Base-by-base conservation (phyloP, 2,797 vertebrate species). In the Enteromius unitaeniatus region DNA sequence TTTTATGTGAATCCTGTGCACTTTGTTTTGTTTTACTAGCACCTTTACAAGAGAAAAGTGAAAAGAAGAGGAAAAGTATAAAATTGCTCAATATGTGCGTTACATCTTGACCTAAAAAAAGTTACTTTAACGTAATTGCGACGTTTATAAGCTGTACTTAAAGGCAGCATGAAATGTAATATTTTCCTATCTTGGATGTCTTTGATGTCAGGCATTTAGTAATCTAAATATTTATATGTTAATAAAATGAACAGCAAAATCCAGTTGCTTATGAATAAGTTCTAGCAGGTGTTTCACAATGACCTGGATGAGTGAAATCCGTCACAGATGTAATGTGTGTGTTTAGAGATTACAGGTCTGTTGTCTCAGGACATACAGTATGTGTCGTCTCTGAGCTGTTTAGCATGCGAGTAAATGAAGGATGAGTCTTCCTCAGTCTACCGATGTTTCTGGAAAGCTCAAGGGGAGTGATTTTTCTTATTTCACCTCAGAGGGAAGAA, bases 381-480 rank as follows among this genome's bases (percentile, higher is more conserved):
- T 85, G 82, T 70, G 82, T 78, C 55, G n/a, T 85, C 75, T 74
- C 74, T 55, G 85, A 86, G 83, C 81, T 87, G 80, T 85, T 89
- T 86, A 87, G 79, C 83, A 68, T 81, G 72, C 74, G 65, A 64
- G 58, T 75, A 85, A 87, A 91, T 88, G 86, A 87, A 79, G 88
- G 89, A 86, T 89, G 89, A 88, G 88, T 85, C 73, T 60, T 86
- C 58, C 69, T 79, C 78, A 49, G 65, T 86, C 87, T 86, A 82
- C 79, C 78, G 78, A 80, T 69, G 82, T 88, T 87, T 84, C 81
- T 53, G 80, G 72, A 78, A 80, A 82, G 78, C 45, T 47, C 70
- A 67, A 47, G 53, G 65, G 70, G 45, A 37, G 76, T 3, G 23
- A 19, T 67, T 79, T 76, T 75, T 79, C 53, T 37, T 76, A 23